phyloP scores from a whole-genome alignment of 2,113 vertebrate species.

The Nasalis larvatus region DNA sequence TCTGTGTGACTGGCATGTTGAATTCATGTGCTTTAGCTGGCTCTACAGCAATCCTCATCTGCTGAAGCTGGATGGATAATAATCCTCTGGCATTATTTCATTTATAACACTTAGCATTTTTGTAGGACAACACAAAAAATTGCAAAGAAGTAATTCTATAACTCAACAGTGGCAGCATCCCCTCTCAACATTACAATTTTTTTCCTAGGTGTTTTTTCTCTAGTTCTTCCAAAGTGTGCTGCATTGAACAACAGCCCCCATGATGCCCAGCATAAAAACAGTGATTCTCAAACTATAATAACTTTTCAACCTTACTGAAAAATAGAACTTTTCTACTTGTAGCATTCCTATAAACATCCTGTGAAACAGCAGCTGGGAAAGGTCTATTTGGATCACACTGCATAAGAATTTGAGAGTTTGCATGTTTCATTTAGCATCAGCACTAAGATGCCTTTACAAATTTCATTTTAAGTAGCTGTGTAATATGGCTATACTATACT shows the following conservation, averaged over 20 bases:
- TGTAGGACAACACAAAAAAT: background rate
- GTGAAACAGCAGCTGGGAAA: background rate
- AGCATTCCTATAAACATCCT: background rate
- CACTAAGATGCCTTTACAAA: constrained; percentile 9
- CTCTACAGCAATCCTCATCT: rapidly evolving
- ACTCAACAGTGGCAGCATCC: background rate
- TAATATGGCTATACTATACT: background rate
- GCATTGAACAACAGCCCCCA: background rate
- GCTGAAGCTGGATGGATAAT: background rate
- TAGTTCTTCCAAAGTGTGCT: background rate
- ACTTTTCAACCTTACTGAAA: background rate
- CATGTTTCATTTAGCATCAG: background rate
- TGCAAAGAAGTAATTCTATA: background rate
- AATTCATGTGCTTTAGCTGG: background rate
- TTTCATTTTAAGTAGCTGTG: background rate
- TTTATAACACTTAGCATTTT: background rate
- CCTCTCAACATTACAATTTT: background rate
- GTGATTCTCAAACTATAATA: background rate
- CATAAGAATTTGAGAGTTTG: background rate
- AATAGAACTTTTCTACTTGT: constrained; percentile 2
- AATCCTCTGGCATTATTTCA: background rate
- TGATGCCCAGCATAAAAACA: background rate
- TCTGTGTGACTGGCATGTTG: rapidly evolving
- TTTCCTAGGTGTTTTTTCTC: background rate
- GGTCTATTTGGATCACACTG: background rate